Percentiles rank a stretch among this genome's conserved stretches.
Conservation (phyloP, 2,888 invertebrate genomes). For the Protodeltote pygarga region DNA sequence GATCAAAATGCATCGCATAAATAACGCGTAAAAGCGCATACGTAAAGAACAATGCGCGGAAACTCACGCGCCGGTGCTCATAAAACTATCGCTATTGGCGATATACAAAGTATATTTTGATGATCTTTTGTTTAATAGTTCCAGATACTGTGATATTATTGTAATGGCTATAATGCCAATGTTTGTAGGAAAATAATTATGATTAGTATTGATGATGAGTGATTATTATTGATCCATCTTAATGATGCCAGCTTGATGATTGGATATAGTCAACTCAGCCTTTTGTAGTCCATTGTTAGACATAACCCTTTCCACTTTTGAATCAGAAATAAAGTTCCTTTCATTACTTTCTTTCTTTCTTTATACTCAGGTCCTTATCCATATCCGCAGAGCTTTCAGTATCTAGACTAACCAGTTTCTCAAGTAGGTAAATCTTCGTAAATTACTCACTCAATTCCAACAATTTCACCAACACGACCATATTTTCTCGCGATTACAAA, state of each 20-base stretch:
- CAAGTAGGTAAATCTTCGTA: background rate
- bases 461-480: conserved; percentile 19
- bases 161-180: background rate
- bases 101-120: conserved; percentile 48
- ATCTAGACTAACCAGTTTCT: background rate
- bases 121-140: conserved; percentile 38
- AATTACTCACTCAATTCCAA: conserved; percentile 5
- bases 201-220: no score
- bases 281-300: no score
- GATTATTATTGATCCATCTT: no score
- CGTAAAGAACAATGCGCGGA: conserved; percentile 64
- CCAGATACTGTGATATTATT: background rate
- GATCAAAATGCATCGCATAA: conserved; percentile 42
- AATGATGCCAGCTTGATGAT: no score
- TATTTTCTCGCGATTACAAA: conserved; percentile 43
- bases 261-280: no score
- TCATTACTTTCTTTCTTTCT: no score
- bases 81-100: conserved; percentile 46
- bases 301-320: no score
- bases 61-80: conserved; percentile 59
- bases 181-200: no score
- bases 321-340: no score
- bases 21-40: conserved; percentile 25
- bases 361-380: no score
- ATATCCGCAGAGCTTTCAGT: no score